phyloP scores from a whole-genome alignment of 2,888 invertebrate species.

The Watsonalla cultraria region DNA sequence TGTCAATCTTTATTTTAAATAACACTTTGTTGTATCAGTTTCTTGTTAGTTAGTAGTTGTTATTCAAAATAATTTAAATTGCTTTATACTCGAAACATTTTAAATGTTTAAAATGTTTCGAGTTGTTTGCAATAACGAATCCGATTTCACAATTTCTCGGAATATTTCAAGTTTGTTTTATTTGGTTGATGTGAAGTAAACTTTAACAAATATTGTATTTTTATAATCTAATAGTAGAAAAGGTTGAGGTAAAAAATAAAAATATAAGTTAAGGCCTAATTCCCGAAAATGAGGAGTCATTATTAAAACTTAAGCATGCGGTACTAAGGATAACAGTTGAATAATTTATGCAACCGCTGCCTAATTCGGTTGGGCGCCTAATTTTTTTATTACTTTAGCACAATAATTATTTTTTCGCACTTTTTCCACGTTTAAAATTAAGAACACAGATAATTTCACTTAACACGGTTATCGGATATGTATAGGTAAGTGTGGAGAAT shows the following conservation, averaged over 20 bases:
- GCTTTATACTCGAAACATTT: no score
- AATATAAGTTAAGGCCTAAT: not conserved
- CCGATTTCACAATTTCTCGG: no score
- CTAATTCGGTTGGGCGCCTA: constrained; percentile 21
- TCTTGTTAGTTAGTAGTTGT: no score
- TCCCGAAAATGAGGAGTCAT: not conserved
- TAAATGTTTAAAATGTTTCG: no score
- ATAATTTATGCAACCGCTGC: constrained; percentile 28
- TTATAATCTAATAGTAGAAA: not conserved
- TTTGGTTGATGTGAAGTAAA: no score
- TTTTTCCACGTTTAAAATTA: not conserved
- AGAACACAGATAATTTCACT: not conserved
- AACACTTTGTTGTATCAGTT: no score
- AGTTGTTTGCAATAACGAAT: no score
- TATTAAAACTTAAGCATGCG: constrained; percentile 1
- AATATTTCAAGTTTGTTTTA: no score
- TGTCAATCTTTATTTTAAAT: no score
- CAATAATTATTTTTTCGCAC: constrained; percentile 23
- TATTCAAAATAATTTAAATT: no score
- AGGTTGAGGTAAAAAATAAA: not conserved
- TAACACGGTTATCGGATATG: not conserved
- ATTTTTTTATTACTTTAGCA: constrained; percentile 18
- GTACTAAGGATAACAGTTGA: constrained; percentile 14
- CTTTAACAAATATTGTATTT: not conserved
- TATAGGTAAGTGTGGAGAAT: not conserved